Evolutionary conservation across 2,797 vertebrate genomes (phyloP), one percentile per base, ranked within the genome.

Genomic region (Typhlichthys subterraneus): DNA sequence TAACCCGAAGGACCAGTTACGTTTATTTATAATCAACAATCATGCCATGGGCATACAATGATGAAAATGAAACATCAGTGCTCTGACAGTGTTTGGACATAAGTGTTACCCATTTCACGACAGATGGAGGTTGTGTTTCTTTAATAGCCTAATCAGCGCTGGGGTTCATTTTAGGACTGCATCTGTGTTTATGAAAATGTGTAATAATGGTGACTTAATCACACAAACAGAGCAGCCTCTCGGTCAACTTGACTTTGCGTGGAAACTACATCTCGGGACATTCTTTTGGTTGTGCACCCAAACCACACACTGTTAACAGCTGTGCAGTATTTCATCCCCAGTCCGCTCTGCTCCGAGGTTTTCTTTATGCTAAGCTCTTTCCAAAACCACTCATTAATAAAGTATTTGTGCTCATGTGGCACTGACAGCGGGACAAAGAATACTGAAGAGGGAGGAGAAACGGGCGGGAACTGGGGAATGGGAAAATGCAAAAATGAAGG

Each of bases 281-380:
- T 91, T 87, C 80, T 82, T 90, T 68, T 82, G 88, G 83, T 87
- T 68, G 72, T 83, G 85, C 81, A 73, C 81, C 81, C 80, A 77
- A 83, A 86, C 88, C 88, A 69, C 89, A 91, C 84, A 85, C 85
- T 88, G 89, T 78, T 91, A 83, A 87, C 89, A 91, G 89, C 90
- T 91, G 91, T 76, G 80, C 85, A 61, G 76, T 84, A 81, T 89
- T 89, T 89, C 85, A 85, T 77, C 8, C 33, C 70, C 80, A 38
- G 70, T 48, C 77, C 54, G 45, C 72, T 67, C 48, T 0, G 56
- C 57, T 67, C 31, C 6, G 52, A 56, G 62, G 46, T 50, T 49
- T 64, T 73, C 62, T 64, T 53, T 60, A 49, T 33, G 69, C 67
- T 8, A 59, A 75, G 70, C 74, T 67, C 70, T 69, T 78, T 77